phyloP scores from a whole-genome alignment of 2,888 invertebrate genomes.

The Platycheirus rosarum region DNA sequence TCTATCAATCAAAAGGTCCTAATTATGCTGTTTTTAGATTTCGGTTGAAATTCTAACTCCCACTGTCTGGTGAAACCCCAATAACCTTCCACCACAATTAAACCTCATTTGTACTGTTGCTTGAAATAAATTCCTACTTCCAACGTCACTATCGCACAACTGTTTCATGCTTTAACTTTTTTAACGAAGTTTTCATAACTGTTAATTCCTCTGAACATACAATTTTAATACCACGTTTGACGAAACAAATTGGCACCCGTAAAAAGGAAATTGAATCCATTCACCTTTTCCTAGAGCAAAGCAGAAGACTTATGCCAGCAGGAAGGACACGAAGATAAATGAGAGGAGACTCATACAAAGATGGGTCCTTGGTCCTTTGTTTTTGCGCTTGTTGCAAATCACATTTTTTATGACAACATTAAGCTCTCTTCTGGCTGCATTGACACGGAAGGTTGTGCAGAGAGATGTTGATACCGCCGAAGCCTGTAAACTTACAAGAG shows the following conservation, averaged over 20 bases:
- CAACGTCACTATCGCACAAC: no score
- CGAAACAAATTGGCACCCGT: constrained; percentile 49
- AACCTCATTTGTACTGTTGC: no score
- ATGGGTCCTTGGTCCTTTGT: constrained; percentile 45
- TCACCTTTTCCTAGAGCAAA: constrained; percentile 11
- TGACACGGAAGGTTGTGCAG: constrained; percentile 29
- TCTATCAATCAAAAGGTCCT: no score
- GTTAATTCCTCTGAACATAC: neutral
- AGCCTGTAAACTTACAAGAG: neutral
- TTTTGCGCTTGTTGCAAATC: constrained; percentile 17
- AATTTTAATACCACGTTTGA: constrained; percentile 16
- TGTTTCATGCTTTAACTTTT: no score
- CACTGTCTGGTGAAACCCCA: no score
- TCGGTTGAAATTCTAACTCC: no score
- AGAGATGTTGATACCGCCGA: neutral
- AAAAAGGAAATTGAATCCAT: constrained; percentile 58
- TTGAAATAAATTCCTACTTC: no score
- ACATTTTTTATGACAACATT: constrained; percentile 44
- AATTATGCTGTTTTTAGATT: no score
- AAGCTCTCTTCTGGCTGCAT: constrained; percentile 40
- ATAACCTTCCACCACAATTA: no score
- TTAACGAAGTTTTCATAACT: neutral
- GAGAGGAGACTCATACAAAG: constrained; percentile 39
- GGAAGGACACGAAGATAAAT: constrained; percentile 25
- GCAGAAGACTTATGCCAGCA: neutral